These are phyloP conservation scores for Callyntrura sp. DNA, from an alignment of 2,888 invertebrate genomes.

Conservation along the genomic window DNA sequence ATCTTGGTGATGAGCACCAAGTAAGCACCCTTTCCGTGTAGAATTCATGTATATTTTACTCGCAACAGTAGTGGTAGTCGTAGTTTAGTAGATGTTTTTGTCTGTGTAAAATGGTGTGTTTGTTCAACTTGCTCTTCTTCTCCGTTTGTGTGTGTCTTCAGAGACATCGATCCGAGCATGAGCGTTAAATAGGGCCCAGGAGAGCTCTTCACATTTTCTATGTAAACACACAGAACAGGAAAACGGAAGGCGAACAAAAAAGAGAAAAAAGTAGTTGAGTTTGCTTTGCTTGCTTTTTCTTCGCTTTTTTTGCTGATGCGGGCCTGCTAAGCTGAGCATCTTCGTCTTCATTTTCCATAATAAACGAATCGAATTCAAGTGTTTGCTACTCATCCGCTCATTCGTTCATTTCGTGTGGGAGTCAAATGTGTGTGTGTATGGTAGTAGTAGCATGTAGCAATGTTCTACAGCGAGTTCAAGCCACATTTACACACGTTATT, in stretches of 20 bases:
- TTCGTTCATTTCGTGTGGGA: slow-evolving; percentile 64
- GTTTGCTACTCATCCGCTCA: slow-evolving; percentile 54
- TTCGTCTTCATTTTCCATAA: slow-evolving; percentile 46
- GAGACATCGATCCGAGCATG: slow-evolving; percentile 84
- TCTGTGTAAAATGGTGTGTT: slow-evolving; percentile 38
- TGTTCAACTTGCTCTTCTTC: slow-evolving; percentile 31
- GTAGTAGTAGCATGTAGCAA: slow-evolving; percentile 42
- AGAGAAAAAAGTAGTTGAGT: slow-evolving; percentile 40
- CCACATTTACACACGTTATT: slow-evolving; percentile 77
- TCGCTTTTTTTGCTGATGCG: background rate
- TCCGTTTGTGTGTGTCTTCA: slow-evolving; percentile 77
- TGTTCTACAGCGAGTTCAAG: slow-evolving; percentile 61
- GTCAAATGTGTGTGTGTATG: slow-evolving; percentile 57
- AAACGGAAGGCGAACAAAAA: slow-evolving; percentile 63
- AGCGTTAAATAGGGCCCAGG: slow-evolving; percentile 82
- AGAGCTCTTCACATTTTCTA: slow-evolving; percentile 72
- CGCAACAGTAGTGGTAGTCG: background rate
- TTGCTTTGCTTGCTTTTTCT: slow-evolving; percentile 53
- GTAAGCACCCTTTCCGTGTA: slow-evolving; percentile 61
- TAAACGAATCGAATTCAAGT: slow-evolving; percentile 58
- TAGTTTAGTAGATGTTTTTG: slow-evolving; percentile 15
- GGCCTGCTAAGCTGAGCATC: background rate
- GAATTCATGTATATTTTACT: slow-evolving; percentile 45
- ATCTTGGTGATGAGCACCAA: slow-evolving; percentile 16
- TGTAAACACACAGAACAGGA: slow-evolving; percentile 68